Base-by-base conservation (phyloP, 2,113 vertebrate species). In the Rallus limicola region DNA sequence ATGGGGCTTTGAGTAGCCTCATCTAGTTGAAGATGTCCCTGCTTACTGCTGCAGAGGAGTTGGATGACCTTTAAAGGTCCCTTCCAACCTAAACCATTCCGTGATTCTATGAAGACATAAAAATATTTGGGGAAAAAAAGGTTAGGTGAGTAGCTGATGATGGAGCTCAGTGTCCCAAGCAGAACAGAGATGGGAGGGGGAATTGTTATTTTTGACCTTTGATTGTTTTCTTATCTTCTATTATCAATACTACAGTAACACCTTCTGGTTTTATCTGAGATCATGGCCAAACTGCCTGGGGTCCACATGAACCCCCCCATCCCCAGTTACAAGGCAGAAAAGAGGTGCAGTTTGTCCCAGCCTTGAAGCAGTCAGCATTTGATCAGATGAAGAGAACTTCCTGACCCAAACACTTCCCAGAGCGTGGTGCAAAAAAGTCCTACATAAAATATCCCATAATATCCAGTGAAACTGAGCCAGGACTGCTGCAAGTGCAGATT, bases 341-440 rank as follows among this genome's bases (percentile, higher is more conserved):
- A 82, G 46, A 88, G 23, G 34, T 21, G 70, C 25, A 55, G 18
- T 60, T 81, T 3, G 0, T 60, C 56, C 86, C 68, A 80, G 7
- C 6, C 28, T 75, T 44, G 34, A 81, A 90, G 56, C 23, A 70
- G 21, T 16, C 55, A 24, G 31, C 0, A 0, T 68, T 34, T 52
- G 42, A 79, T 53, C 33, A 64, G 65, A 6, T 69, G 33, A 90
- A 75, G 5, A 86, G 55, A 69, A 78, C 75, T 12, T 59, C 36
- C 19, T 0, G 6, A 52, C 6, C 8, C 23, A 0, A 0, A 0
- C 14, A 46, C 52, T 71, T 63, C n/a, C 31, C 48, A 70, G n/a
- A 53, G 13, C 3, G 1, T 6, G 55, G 38, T 53, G 70, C 26
- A 48, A n/a, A 90, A 50, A 63, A 9, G 28, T 25, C 31, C 38